These are phyloP conservation scores for Chrysina gloriosa DNA, from an alignment of 2,888 invertebrate genomes.

Conservation along the genomic window DNA sequence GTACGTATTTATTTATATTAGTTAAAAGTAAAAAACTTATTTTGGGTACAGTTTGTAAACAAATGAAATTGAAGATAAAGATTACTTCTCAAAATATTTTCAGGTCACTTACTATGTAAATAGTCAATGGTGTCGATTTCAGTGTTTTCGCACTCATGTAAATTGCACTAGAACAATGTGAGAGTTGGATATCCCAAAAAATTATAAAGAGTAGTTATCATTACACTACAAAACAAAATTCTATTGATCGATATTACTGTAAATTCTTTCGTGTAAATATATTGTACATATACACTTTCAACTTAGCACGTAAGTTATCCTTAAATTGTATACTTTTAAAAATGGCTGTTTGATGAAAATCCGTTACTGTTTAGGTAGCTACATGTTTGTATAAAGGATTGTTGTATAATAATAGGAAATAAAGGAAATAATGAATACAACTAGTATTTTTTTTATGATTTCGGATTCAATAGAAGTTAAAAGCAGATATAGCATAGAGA, in stretches of 20 bases:
- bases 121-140: too few species aligned
- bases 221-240: too few species aligned
- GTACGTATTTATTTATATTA: too few species aligned
- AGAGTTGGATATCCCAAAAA: not conserved
- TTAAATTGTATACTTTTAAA: constrained; percentile 30
- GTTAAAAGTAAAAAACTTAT: too few species aligned
- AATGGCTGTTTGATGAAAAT: constrained; percentile 30
- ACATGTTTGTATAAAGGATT: constrained; percentile 36
- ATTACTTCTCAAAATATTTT: too few species aligned
- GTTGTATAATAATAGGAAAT: constrained; percentile 38
- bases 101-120: too few species aligned
- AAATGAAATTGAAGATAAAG: too few species aligned
- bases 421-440: constrained; percentile 16
- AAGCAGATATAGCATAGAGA: too few species aligned
- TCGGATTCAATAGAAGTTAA: not conserved
- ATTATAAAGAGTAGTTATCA: not conserved
- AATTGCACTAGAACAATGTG: too few species aligned
- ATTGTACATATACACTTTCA: constrained; percentile 29
- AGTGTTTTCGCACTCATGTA: too few species aligned
- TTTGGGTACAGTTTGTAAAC: too few species aligned
- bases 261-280: constrained; percentile 9
- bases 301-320: not conserved
- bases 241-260: not conserved
- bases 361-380: constrained; percentile 28
- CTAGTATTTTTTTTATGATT: constrained; percentile 12